phyloP scores from a whole-genome alignment of 2,888 invertebrate genomes.

The Sesia bembeciformis region DNA sequence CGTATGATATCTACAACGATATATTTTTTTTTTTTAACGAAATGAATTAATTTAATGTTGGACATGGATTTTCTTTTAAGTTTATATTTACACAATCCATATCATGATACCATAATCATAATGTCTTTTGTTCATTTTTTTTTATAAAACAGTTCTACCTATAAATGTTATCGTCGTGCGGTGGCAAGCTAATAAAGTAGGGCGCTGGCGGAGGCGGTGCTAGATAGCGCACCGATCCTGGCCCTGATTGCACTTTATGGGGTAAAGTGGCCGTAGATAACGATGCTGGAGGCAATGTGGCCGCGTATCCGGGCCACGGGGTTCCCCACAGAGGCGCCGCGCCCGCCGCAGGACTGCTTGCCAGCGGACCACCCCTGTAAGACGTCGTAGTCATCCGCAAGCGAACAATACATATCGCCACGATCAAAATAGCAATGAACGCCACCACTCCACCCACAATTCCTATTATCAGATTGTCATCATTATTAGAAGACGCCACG shows the following conservation, averaged over 20 bases:
- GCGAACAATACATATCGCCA: constrained; percentile 91
- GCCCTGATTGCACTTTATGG: constrained; percentile 75
- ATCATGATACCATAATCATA: constrained; percentile 3
- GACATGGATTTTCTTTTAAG: constrained; percentile 1
- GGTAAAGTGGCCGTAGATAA: constrained; percentile 79
- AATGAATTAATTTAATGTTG: constrained; percentile 2
- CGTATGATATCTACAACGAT: constrained; percentile 38
- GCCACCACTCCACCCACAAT: constrained; percentile 95
- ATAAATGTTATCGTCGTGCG: constrained; percentile 78
- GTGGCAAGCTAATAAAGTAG: constrained; percentile 77
- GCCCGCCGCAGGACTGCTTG: constrained; percentile 75
- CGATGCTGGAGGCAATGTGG: constrained; percentile 75
- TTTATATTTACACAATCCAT: constrained; percentile 32
- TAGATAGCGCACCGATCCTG: constrained; percentile 67
- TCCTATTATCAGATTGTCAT: constrained; percentile 95
- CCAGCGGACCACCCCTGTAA: constrained; percentile 80
- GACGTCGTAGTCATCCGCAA: constrained; percentile 80
- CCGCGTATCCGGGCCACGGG: constrained; percentile 73
- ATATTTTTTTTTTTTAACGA: constrained; percentile 15
- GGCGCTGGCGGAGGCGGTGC: constrained; percentile 79
- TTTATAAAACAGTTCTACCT: constrained; percentile 46
- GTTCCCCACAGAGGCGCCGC: constrained; percentile 76
- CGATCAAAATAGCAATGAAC: constrained; percentile 90
- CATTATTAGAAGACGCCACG: constrained; percentile 81
- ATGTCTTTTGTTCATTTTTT: constrained; percentile 4